Evolutionary conservation across 2,797 vertebrate genomes (phyloP), one percentile per base, ranked within the genome.

Genomic region (Acanthis flammea): DNA sequence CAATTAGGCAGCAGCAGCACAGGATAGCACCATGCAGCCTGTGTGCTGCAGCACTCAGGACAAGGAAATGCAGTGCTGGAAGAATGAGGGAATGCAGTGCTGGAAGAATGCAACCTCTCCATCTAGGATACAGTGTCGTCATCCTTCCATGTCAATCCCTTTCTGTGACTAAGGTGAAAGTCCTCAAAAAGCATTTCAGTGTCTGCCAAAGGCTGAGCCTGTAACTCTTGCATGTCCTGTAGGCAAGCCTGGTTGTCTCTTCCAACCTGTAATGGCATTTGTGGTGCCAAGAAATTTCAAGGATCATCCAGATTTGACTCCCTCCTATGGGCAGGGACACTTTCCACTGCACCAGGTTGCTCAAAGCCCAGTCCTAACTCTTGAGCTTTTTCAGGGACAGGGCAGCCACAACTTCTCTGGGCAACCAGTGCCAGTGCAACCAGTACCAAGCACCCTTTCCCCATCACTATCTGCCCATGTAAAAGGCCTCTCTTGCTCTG

Each of bases 1-100:
- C 55, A 78, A 89, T 96, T 94, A 96, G 79, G 27, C 21, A 22
- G 57, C 12, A 48, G 31, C 53, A 88, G 77, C 9, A 73, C 79
- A 92, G 68, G 85, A n/a, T 8, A 33, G 51, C 85, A 62, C 80
- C 67, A 28, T 9, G 47, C 58, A 77, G 89, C 65, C 84, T 92
- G 62, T 55, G 39, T 33, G 54, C 88, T 88, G 85, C 7, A 12
- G 60, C 54, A 12, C 31, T 23, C 42, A 71, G 88, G 82, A 33
- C 54, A 67, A 80, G 65, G 58, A 45, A 47, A 60, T n/a, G 48
- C 41, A 27, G 10, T 16, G 27, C 74, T 92, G 67, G 33, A 70
- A 48, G 30, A 30, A 18, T 37, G 37, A 80, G 65, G 58, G 42
- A 47, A 60, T n/a, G 48, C 41, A 24, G 10, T 16, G 27, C 74